These are phyloP conservation scores for Cyprinodon tularosa DNA, from an alignment of 2,113 vertebrate species.

Conservation along the genomic window DNA sequence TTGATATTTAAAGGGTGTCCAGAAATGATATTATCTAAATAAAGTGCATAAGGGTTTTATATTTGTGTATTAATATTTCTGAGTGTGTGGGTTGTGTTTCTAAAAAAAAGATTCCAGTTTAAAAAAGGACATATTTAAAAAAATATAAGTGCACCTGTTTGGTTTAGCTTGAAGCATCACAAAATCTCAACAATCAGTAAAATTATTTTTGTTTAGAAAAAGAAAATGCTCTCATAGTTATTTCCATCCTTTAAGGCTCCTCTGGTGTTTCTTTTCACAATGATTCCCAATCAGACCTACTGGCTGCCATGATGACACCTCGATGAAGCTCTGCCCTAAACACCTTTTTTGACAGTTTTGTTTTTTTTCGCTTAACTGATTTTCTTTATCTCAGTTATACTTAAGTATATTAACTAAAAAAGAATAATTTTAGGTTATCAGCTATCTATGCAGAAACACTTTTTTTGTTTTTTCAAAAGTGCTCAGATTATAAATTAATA, in stretches of 20 bases:
- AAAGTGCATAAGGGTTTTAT: background rate
- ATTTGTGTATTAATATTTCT: background rate
- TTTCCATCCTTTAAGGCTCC: background rate
- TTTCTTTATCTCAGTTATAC: background rate
- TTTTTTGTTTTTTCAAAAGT: background rate
- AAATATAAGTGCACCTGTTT: background rate
- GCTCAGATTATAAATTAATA: background rate
- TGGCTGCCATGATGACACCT: constrained; percentile 45
- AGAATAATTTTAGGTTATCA: background rate
- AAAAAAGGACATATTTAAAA: background rate
- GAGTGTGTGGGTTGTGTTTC: background rate
- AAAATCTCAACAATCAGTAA: constrained; percentile 18
- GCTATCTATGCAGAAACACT: background rate
- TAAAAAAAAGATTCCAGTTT: too few species aligned
- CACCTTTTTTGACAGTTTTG: constrained; percentile 2
- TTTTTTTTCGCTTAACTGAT: background rate
- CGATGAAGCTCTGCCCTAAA: constrained; percentile 14
- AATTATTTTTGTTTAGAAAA: background rate
- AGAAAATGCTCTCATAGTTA: background rate
- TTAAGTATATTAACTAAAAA: background rate
- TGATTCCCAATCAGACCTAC: constrained; percentile 6
- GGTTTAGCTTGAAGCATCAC: background rate
- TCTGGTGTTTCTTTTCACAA: constrained; percentile 7
- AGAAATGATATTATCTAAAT: background rate
- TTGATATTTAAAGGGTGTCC: too few species aligned